Conservation (phyloP, 1,140 invertebrate genomes). For the Hyles vespertilio region DNA sequence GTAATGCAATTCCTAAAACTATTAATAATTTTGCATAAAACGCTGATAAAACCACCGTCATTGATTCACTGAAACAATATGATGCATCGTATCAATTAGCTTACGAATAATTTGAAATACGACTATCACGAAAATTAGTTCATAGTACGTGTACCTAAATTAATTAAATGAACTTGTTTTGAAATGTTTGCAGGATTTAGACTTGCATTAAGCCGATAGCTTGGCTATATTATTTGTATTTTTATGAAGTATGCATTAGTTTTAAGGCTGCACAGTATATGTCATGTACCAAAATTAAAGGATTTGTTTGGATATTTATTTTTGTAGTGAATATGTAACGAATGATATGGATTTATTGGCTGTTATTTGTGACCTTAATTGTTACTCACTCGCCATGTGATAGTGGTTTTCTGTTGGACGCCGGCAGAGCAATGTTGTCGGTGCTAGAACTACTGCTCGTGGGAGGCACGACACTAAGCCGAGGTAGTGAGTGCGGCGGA, state of each 20-base stretch:
- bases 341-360: too few relatives aligned
- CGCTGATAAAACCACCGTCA: slow-evolving; percentile 65
- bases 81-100: slow-evolving; percentile 57
- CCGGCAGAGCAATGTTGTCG: slow-evolving; percentile 32
- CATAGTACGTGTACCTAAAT: slow-evolving; percentile 11
- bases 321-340: too few relatives aligned
- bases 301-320: too few relatives aligned
- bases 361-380: not conserved
- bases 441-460: slow-evolving; percentile 51
- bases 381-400: slow-evolving; percentile 62
- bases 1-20: slow-evolving; percentile 64
- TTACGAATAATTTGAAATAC: slow-evolving; percentile 32
- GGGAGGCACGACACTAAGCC: slow-evolving; percentile 56
- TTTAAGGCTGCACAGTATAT: too few relatives aligned
- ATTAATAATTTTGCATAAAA: slow-evolving; percentile 73
- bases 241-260: too few relatives aligned
- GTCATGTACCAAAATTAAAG: too few relatives aligned
- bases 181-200: too few relatives aligned
- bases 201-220: too few relatives aligned
- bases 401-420: slow-evolving; percentile 22
- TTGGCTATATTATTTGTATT: slow-evolving; percentile 1
- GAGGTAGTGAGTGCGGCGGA: slow-evolving; percentile 50
- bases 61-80: slow-evolving; percentile 73
- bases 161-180: slow-evolving; percentile 6
- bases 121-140: slow-evolving; percentile 18